Evolutionary conservation across 2,113 vertebrate species (phyloP).

Genomic region (Colius striatus): DNA sequence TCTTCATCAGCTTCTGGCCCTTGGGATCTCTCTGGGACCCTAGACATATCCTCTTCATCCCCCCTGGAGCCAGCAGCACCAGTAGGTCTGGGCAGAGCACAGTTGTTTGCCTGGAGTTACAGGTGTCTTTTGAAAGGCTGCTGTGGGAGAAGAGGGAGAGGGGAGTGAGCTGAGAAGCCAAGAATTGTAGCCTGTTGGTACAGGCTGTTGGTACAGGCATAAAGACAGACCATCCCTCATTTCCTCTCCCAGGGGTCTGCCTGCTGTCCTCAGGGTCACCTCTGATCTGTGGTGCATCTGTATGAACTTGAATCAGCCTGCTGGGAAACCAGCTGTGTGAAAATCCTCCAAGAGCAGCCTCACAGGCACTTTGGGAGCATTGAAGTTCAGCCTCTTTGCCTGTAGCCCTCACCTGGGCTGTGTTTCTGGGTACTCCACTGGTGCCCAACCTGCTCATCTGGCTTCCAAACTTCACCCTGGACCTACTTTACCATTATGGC

Average conservation of each 20-base stretch:
- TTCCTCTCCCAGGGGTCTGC: background rate
- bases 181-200: background rate
- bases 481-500: background rate
- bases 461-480: background rate
- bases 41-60: background rate
- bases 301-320: background rate
- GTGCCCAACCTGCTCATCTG: background rate
- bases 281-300: background rate
- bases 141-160: background rate
- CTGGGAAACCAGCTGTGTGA: background rate
- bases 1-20: background rate
- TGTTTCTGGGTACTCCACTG: background rate
- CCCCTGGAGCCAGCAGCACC: background rate
- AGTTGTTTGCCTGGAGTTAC: background rate
- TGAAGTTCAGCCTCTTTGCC: background rate
- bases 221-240: background rate
- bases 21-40: background rate
- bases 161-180: background rate
- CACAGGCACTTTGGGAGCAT: background rate
- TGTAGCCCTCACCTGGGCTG: background rate
- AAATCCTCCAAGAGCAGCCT: background rate
- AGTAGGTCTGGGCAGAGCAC: background rate
- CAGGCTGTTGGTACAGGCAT: background rate
- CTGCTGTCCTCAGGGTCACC: background rate
- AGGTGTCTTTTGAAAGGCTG: background rate